phyloP scores from a whole-genome alignment of 1,140 invertebrate species.

The Theocolax elegans region DNA sequence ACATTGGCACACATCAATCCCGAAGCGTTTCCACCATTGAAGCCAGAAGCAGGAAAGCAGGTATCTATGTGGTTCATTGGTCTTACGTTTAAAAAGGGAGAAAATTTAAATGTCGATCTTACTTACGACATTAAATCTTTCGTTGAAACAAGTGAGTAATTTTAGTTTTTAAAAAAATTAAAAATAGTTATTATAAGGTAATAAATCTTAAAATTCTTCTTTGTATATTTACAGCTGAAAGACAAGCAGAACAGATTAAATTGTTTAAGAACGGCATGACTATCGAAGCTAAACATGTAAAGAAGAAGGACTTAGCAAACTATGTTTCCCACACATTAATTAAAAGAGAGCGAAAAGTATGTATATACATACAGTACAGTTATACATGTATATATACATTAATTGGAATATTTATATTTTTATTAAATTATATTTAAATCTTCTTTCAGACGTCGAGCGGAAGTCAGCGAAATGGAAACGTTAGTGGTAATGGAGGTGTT shows the following conservation, averaged over 20 bases:
- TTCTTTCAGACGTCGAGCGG: constrained; percentile 52
- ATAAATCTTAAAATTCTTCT: constrained; percentile 34
- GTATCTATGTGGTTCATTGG: constrained; percentile 98
- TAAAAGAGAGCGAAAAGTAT: constrained; percentile 74
- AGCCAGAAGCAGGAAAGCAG: constrained; percentile 61
- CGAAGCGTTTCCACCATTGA: constrained; percentile 77
- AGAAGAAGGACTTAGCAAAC: constrained; percentile 78
- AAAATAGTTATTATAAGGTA: too few species aligned
- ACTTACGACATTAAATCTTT: constrained; percentile 92
- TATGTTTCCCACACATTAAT: constrained; percentile 81
- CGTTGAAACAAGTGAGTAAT: constrained; percentile 76
- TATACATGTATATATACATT: not conserved
- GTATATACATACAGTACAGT: not conserved
- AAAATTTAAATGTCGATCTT: constrained; percentile 91
- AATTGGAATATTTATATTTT: constrained; percentile 5
- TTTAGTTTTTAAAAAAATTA: constrained; percentile 50
- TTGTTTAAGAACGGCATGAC: constrained; percentile 90
- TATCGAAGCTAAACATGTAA: constrained; percentile 83
- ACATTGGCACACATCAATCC: constrained; percentile 95
- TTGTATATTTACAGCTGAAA: constrained; percentile 69
- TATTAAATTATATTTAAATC: constrained; percentile 22
- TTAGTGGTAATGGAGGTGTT: constrained; percentile 52
- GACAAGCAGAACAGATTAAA: constrained; percentile 76
- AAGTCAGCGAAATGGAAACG: constrained; percentile 54
- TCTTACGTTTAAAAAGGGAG: constrained; percentile 87